Evolutionary conservation across 2,113 vertebrate species (phyloP).

Genomic region (Psilopsiagon aymara): DNA sequence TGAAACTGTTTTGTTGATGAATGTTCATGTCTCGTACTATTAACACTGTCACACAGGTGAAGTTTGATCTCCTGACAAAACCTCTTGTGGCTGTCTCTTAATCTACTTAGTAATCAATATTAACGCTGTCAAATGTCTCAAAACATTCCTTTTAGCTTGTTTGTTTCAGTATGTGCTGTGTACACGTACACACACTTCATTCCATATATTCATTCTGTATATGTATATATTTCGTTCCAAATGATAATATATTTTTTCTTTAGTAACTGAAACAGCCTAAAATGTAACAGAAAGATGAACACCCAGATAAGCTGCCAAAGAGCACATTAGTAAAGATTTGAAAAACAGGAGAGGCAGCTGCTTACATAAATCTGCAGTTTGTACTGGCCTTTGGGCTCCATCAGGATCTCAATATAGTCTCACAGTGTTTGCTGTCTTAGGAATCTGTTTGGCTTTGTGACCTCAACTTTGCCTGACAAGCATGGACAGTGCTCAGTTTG

Average conservation of each 20-base stretch:
- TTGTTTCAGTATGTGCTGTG: neutral
- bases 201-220: neutral
- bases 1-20: slow-evolving; percentile 72
- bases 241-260: slow-evolving; percentile 7
- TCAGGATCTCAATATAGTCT: neutral
- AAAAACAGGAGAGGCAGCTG: neutral
- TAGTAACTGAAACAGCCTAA: neutral
- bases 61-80: slow-evolving; percentile 76
- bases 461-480: neutral
- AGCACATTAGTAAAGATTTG: neutral
- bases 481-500: neutral
- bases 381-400: neutral
- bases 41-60: slow-evolving; percentile 41
- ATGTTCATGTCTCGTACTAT: slow-evolving; percentile 60
- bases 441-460: neutral
- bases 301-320: neutral
- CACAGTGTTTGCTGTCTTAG: neutral
- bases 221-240: slow-evolving; percentile 58
- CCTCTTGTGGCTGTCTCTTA: slow-evolving; percentile 70
- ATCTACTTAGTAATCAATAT: slow-evolving; percentile 76
- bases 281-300: neutral
- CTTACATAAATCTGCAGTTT: neutral
- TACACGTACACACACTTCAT: slow-evolving; percentile 25
- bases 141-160: slow-evolving; percentile 43
- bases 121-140: slow-evolving; percentile 63